Percentiles rank a stretch among this genome's conserved stretches.
These are phyloP conservation scores for Thomomys bottae DNA, from an alignment of 2,113 vertebrate genomes.

Conservation along the genomic window DNA sequence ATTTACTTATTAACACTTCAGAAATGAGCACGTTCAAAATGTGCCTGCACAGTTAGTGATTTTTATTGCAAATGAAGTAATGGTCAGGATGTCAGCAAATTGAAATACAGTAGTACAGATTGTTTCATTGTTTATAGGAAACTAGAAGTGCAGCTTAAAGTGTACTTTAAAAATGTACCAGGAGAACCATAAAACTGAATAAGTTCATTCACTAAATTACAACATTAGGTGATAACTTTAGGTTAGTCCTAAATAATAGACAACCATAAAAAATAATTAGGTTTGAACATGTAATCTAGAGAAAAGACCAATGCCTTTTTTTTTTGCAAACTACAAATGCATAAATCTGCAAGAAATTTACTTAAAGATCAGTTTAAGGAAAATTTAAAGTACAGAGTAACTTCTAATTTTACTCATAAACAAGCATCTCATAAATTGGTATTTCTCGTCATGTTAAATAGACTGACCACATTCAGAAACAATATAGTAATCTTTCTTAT, in stretches of 20 bases:
- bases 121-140: constrained; percentile 57
- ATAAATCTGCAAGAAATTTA: constrained; percentile 50
- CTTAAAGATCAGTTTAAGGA: not conserved
- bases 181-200: constrained; percentile 62
- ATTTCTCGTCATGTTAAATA: constrained; percentile 7
- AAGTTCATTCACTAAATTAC: constrained; percentile 58
- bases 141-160: constrained; percentile 36
- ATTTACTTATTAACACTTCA: constrained; percentile 35
- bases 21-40: constrained; percentile 52
- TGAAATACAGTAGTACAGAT: constrained; percentile 63
- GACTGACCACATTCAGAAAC: constrained; percentile 31
- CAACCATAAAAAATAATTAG: constrained; percentile 73
- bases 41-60: constrained; percentile 15
- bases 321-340: not conserved
- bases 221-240: constrained; percentile 67
- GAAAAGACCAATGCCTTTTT: constrained; percentile 13
- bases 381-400: not conserved
- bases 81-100: constrained; percentile 10
- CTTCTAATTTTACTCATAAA: constrained; percentile 20
- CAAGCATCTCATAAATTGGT: not conserved
- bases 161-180: constrained; percentile 52
- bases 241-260: constrained; percentile 63
- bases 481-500: not conserved
- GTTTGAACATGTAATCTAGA: constrained; percentile 57
- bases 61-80: constrained; percentile 71